Evolutionary conservation across 2,888 invertebrate species (phyloP).

Genomic region (Eupithecia pulchellata): DNA sequence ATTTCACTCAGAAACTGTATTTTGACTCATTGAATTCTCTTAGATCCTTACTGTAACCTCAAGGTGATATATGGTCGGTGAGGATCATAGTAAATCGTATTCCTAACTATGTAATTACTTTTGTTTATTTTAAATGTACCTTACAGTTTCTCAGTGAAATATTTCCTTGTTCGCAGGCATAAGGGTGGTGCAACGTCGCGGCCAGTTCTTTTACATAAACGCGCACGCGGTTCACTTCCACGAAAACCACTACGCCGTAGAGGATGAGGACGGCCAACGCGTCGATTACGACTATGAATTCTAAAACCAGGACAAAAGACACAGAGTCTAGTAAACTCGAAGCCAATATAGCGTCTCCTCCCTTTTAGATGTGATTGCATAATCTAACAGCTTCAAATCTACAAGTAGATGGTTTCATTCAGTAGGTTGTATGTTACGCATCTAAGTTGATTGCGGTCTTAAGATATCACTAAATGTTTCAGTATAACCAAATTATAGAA

Average conservation of each 20-base stretch:
- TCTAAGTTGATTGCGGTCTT: neutral
- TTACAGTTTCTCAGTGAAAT: slow-evolving; percentile 14
- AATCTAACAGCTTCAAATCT: neutral
- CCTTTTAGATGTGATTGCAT: neutral
- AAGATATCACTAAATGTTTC: neutral
- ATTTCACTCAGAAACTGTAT: slow-evolving; percentile 24
- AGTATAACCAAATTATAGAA: neutral
- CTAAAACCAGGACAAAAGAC: slow-evolving; percentile 41
- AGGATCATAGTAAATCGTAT: neutral
- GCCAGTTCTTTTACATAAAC: slow-evolving; percentile 73
- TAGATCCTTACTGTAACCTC: neutral
- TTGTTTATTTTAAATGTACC: neutral
- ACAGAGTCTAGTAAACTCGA: neutral
- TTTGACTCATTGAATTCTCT: neutral
- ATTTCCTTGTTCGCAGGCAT: slow-evolving; percentile 59
- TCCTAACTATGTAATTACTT: too few relatives aligned
- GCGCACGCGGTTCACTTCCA: slow-evolving; percentile 75
- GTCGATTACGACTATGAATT: slow-evolving; percentile 81
- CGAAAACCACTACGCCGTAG: slow-evolving; percentile 69
- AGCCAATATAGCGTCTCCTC: neutral
- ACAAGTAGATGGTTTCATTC: neutral
- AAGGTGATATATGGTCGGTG: neutral
- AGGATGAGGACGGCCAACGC: slow-evolving; percentile 75
- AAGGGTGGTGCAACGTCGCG: slow-evolving; percentile 66
- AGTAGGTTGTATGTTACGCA: neutral